Percentiles rank a stretch among this genome's conserved stretches.
These are phyloP conservation scores for Drosophila subobscura DNA, from an alignment of 1,140 invertebrate species.

Conservation along the genomic window DNA sequence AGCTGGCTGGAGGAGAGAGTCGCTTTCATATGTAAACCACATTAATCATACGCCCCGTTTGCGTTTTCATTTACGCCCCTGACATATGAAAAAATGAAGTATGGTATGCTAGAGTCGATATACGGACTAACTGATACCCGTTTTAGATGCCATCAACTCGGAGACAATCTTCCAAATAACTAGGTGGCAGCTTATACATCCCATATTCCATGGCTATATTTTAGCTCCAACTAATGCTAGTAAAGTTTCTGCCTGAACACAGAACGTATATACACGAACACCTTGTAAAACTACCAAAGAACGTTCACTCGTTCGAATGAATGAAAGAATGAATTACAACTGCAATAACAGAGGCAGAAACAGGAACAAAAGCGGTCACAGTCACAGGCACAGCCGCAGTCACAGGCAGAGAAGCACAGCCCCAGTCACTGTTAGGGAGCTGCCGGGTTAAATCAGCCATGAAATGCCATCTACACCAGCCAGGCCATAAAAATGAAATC, in stretches of 20 bases:
- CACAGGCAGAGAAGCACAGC: slow-evolving; percentile 19
- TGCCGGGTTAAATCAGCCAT: slow-evolving; percentile 73
- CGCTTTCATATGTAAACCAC: slow-evolving; percentile 80
- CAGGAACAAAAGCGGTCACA: slow-evolving; percentile 9
- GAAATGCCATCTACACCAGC: slow-evolving; percentile 74
- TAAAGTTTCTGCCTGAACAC: too few species aligned
- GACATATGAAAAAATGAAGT: slow-evolving; percentile 69
- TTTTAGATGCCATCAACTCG: too few species aligned
- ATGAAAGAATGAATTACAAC: slow-evolving; percentile 47
- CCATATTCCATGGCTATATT: too few species aligned
- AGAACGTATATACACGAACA: too few species aligned
- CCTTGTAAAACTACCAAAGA: too few species aligned
- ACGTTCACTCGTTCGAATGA: too few species aligned
- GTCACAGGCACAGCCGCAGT: slow-evolving; percentile 13
- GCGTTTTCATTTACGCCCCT: slow-evolving; percentile 80
- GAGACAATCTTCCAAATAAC: too few species aligned
- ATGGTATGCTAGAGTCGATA: background rate
- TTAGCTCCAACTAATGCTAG: too few species aligned
- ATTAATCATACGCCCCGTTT: slow-evolving; percentile 82
- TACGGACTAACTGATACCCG: too few species aligned
- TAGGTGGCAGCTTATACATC: too few species aligned
- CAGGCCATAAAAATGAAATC: slow-evolving; percentile 39
- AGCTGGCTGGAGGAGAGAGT: slow-evolving; percentile 27
- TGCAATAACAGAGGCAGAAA: slow-evolving; percentile 41
- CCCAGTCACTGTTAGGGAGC: slow-evolving; percentile 62